A percentile compares a stretch with the other conserved stretches of the same genome.
Conservation (phyloP, 30 jellyfish, hydroid and myxozoan species). For the Pelagia noctiluca region DNA sequence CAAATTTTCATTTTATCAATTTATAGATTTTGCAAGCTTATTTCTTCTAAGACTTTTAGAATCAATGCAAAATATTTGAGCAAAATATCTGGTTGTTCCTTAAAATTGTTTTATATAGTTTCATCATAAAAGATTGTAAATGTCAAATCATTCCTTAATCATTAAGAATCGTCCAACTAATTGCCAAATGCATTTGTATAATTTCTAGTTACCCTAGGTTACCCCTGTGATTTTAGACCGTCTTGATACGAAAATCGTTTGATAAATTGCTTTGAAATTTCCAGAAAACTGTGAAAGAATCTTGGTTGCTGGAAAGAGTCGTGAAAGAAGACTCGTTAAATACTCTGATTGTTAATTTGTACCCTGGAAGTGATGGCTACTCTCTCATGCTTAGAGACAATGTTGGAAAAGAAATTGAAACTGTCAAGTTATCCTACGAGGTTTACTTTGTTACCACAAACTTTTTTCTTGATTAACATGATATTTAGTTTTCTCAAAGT, state of each 20-base stretch:
- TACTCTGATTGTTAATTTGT: conserved; percentile 83
- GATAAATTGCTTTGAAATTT: background rate
- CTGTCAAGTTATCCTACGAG: conserved; percentile 91
- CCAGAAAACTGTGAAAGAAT: conserved; percentile 76
- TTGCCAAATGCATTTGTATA: too few species aligned
- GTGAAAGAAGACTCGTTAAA: conserved; percentile 81
- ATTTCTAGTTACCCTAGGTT: too few species aligned
- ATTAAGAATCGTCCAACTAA: too few species aligned
- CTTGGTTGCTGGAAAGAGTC: conserved; percentile 74
- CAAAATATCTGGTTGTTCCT: too few species aligned
- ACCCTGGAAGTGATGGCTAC: conserved; percentile 92
- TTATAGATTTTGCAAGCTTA: background rate
- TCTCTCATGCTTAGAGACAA: conserved; percentile 80
- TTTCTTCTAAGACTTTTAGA: background rate
- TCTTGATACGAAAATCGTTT: too few species aligned
- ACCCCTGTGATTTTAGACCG: too few species aligned
- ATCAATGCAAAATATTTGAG: background rate
- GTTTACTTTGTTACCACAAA: conserved; percentile 7
- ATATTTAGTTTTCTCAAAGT: too few species aligned
- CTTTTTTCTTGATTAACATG: too few species aligned
- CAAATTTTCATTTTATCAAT: background rate
- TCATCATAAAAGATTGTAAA: too few species aligned
- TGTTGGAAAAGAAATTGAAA: conserved; percentile 85
- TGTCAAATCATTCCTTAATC: too few species aligned
- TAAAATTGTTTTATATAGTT: too few species aligned